Evolutionary conservation across 2,113 vertebrate species (phyloP).

Genomic region (Castor canadensis): DNA sequence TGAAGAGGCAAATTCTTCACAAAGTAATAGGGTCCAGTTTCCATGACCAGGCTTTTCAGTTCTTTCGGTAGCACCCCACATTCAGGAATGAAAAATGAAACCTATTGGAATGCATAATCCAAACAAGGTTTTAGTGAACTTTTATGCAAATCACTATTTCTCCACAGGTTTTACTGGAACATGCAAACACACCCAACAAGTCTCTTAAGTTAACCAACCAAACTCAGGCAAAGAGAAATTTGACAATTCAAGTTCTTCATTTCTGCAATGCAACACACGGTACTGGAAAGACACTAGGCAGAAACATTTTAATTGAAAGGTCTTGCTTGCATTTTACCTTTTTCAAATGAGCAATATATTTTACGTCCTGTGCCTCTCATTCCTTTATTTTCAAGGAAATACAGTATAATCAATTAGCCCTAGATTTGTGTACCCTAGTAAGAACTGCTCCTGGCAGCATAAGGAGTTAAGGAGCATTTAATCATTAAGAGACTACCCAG

Average conservation of each 20-base stretch:
- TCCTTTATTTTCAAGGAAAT: constrained; percentile 10
- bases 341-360: not conserved
- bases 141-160: not conserved
- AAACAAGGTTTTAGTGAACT: constrained; percentile 42
- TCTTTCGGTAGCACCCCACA: constrained; percentile 87
- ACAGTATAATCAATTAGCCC: not conserved
- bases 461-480: not conserved
- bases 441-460: not conserved
- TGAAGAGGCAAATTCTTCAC: constrained; percentile 87
- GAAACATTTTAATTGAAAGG: not conserved
- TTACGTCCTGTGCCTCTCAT: not conserved
- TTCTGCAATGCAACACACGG: not conserved
- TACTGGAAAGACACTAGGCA: not conserved
- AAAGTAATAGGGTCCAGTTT: constrained; percentile 88
- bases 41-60: constrained; percentile 82
- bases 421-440: not conserved
- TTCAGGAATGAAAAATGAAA: constrained; percentile 92
- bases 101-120: constrained; percentile 80
- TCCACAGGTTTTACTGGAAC: not conserved
- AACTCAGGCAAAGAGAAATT: not conserved
- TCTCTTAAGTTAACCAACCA: not conserved
- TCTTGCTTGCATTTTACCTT: constrained; percentile 28
- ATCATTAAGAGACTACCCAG: not conserved
- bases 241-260: not conserved
- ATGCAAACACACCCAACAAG: not conserved